Conservation (phyloP, 2,113 vertebrate genomes). For the Polypterus bichir region DNA sequence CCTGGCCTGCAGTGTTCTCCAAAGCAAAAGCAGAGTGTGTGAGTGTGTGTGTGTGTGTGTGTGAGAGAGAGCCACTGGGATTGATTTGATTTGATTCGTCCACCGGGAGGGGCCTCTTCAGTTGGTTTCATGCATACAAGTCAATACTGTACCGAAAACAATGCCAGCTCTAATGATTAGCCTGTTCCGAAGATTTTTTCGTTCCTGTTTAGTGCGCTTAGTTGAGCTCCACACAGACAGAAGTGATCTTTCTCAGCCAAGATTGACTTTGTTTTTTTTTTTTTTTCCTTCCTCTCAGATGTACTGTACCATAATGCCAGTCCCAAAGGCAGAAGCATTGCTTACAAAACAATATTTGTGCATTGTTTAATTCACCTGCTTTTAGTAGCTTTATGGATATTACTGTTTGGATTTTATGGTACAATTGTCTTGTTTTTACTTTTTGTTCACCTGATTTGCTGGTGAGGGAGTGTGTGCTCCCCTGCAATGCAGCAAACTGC, state of each 20-base stretch:
- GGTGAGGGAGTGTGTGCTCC: constrained; percentile 4
- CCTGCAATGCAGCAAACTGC: constrained; percentile 18
- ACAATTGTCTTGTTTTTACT: background rate
- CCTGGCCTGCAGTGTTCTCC: constrained; percentile 27
- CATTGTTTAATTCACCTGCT: constrained; percentile 1
- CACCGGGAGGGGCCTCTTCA: too few relatives aligned
- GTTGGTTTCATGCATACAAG: constrained; percentile 37
- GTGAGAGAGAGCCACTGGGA: background rate
- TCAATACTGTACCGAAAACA: constrained; percentile 50
- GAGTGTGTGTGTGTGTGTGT: background rate
- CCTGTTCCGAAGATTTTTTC: constrained; percentile 33
- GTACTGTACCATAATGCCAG: too few relatives aligned
- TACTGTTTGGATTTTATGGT: constrained; percentile 4
- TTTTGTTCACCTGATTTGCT: background rate
- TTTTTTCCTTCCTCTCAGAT: too few relatives aligned
- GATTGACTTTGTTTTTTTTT: too few relatives aligned
- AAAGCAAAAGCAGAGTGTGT: constrained; percentile 15
- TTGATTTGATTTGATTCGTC: too few relatives aligned
- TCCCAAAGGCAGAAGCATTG: background rate
- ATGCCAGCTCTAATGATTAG: constrained; percentile 48
- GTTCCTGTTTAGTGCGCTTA: constrained; percentile 20
- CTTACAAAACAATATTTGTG: constrained; percentile 7
- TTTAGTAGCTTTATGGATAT: constrained; percentile 19
- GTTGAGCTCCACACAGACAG: background rate
- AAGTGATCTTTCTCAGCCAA: too few relatives aligned